phyloP scores from a whole-genome alignment of 2,797 vertebrate genomes.

The Lutjanus argentimaculatus region DNA sequence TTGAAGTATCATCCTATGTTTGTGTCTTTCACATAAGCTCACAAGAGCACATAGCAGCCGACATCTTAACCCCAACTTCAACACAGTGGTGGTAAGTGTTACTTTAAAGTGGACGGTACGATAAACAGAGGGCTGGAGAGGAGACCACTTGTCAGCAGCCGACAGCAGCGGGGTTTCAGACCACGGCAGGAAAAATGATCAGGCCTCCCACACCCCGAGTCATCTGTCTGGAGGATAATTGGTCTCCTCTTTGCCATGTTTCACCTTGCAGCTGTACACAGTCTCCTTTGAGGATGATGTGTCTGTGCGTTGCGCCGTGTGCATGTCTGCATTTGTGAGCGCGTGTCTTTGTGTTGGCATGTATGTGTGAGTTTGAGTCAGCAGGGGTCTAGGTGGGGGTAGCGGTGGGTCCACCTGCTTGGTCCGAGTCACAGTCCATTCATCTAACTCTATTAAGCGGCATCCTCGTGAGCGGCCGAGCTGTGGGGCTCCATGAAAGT shows the following conservation, averaged over 20 bases:
- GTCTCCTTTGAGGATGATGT: constrained; percentile 71
- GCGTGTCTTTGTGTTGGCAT: constrained; percentile 2
- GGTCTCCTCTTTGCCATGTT: constrained; percentile 79
- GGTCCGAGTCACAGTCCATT: constrained; percentile 76
- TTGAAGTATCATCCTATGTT: neutral
- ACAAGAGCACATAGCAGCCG: neutral
- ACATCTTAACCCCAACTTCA: constrained; percentile 4
- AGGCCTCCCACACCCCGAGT: constrained; percentile 68
- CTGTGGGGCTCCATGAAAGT: constrained; percentile 73
- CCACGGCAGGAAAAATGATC: constrained; percentile 78
- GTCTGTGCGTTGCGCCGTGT: constrained; percentile 42
- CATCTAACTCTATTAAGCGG: constrained; percentile 80
- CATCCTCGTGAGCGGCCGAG: constrained; percentile 68
- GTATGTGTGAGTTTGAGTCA: constrained; percentile 42
- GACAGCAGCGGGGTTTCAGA: constrained; percentile 69
- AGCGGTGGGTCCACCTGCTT: constrained; percentile 75
- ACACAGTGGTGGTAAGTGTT: constrained; percentile 24
- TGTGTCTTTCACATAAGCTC: neutral
- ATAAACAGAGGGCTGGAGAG: constrained; percentile 53
- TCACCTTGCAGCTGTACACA: constrained; percentile 85
- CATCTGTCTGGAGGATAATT: constrained; percentile 86
- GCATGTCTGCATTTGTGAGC: constrained; percentile 32
- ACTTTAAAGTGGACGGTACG: constrained; percentile 42
- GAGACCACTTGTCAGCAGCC: constrained; percentile 56
- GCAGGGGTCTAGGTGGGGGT: constrained; percentile 48